phyloP scores from a whole-genome alignment of 2,888 invertebrate species.

The Laspeyria flexula region DNA sequence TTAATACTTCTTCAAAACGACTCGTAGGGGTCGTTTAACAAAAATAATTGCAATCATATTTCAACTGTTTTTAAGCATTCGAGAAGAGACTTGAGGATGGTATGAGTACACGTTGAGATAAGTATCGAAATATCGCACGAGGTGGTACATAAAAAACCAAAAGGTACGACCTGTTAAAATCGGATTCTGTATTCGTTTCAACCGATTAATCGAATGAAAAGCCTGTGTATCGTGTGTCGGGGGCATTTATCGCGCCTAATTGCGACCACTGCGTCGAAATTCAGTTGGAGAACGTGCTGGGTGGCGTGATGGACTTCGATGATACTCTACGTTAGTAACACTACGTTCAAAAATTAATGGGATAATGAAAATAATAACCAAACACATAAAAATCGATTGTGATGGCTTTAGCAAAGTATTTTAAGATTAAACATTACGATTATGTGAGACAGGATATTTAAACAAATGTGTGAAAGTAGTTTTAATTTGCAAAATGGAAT shows the following conservation, averaged over 20 bases:
- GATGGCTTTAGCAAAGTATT: slow-evolving; percentile 3
- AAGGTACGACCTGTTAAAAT: slow-evolving; percentile 74
- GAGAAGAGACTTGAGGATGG: slow-evolving; percentile 43
- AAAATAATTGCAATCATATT: slow-evolving; percentile 22
- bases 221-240: slow-evolving; percentile 72
- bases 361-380: slow-evolving; percentile 34
- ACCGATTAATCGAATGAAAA: slow-evolving; percentile 77
- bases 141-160: slow-evolving; percentile 73
- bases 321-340: slow-evolving; percentile 56
- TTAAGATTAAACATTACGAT: slow-evolving; percentile 4
- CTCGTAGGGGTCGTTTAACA: slow-evolving; percentile 14
- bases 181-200: slow-evolving; percentile 70
- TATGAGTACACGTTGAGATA: slow-evolving; percentile 48
- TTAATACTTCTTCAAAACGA: slow-evolving; percentile 7
- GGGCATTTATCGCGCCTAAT: slow-evolving; percentile 81
- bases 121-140: slow-evolving; percentile 62
- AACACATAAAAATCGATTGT: slow-evolving; percentile 24
- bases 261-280: slow-evolving; percentile 77
- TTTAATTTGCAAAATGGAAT: not conserved
- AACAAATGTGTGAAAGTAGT: not conserved
- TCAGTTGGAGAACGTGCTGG: slow-evolving; percentile 66
- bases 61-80: slow-evolving; percentile 24
- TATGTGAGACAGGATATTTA: not conserved
- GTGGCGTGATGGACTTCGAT: slow-evolving; percentile 66
- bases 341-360: slow-evolving; percentile 39